These are phyloP conservation scores for Neoaliturus tenellus DNA, from an alignment of 2,888 invertebrate genomes.

Conservation along the genomic window DNA sequence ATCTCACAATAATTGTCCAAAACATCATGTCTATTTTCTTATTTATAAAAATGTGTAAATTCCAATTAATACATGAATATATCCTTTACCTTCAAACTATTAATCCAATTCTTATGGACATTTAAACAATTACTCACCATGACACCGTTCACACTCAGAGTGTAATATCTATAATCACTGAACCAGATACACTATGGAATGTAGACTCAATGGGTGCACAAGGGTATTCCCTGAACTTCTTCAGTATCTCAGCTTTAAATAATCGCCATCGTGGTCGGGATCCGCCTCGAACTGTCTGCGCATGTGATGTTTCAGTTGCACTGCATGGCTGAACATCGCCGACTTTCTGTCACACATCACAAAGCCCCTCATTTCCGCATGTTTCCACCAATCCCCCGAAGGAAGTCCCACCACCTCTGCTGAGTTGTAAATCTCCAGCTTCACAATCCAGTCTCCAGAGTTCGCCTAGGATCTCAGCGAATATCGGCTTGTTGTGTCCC, in stretches of 20 bases:
- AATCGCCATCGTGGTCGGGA: neutral
- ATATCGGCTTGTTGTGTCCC: neutral
- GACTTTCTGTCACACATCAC: neutral
- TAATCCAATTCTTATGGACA: neutral
- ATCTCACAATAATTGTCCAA: neutral
- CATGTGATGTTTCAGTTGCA: too few species aligned
- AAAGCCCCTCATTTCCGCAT: neutral
- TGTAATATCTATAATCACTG: neutral
- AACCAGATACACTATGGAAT: neutral
- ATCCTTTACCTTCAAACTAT: neutral
- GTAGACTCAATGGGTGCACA: neutral
- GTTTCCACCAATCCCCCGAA: neutral
- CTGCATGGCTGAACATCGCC: too few species aligned
- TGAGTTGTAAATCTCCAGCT: neutral
- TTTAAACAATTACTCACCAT: neutral
- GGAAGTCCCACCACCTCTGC: neutral
- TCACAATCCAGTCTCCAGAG: neutral
- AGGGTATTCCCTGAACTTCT: neutral
- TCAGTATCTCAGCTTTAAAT: neutral
- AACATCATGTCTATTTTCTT: neutral
- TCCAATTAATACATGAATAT: neutral
- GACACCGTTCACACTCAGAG: neutral
- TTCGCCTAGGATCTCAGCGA: neutral
- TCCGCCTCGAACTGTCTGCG: too few species aligned
- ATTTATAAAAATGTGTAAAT: neutral